Evolutionary conservation across 2,888 invertebrate genomes (phyloP).

Genomic region (Pristionchus entomophagus): DNA sequence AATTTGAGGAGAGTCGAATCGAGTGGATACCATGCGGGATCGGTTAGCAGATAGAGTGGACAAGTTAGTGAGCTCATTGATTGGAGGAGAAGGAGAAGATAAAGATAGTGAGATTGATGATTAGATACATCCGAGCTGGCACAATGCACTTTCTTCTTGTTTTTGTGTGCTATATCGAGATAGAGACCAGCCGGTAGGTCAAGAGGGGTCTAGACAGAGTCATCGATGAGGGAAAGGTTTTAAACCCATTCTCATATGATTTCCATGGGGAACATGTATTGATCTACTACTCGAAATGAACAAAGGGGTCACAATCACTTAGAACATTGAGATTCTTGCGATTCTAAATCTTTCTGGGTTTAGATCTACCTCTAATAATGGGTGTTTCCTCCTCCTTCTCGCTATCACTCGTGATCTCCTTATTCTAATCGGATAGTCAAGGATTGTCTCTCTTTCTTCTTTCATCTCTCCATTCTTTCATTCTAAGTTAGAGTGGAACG

Average conservation of each 20-base stretch:
- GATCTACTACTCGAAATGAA: too few relatives aligned
- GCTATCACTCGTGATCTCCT: slow-evolving; percentile 3
- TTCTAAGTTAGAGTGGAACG: background rate
- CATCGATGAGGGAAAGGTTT: too few relatives aligned
- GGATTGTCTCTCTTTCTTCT: background rate
- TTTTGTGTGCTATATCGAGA: background rate
- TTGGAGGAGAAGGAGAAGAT: slow-evolving; percentile 37
- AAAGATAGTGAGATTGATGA: slow-evolving; percentile 35
- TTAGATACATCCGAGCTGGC: slow-evolving; percentile 36
- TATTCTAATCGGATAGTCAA: background rate
- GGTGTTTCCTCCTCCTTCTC: background rate
- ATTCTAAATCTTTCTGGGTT: too few relatives aligned
- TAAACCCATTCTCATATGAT: too few relatives aligned
- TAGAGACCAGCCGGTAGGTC: too few relatives aligned
- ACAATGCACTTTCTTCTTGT: slow-evolving; percentile 25
- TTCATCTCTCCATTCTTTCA: background rate
- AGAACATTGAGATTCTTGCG: background rate
- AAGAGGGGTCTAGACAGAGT: too few relatives aligned
- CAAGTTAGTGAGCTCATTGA: slow-evolving; percentile 39
- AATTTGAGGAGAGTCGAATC: slow-evolving; percentile 6
- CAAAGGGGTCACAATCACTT: background rate
- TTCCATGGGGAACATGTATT: too few relatives aligned
- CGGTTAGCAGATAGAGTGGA: slow-evolving; percentile 32
- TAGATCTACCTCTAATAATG: background rate
- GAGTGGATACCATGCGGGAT: slow-evolving; percentile 38